phyloP scores from a whole-genome alignment of 1,140 invertebrate species.

The Holcopasites calliopsidis region DNA sequence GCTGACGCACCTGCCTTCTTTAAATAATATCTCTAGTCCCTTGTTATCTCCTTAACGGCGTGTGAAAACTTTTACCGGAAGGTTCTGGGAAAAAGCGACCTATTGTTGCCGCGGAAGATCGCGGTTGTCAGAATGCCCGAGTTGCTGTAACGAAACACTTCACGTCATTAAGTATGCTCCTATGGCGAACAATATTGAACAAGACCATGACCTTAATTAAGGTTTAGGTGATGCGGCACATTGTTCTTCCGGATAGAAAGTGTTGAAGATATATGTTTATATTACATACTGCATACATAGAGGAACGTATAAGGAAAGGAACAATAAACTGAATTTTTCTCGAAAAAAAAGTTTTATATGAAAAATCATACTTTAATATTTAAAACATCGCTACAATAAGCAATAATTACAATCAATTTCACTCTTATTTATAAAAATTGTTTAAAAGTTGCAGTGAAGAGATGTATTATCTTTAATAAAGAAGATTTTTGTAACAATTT shows the following conservation, averaged over 20 bases:
- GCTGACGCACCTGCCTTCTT: not conserved
- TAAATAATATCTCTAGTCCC: not conserved
- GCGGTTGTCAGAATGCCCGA: conserved; percentile 22
- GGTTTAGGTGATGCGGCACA: conserved; percentile 19
- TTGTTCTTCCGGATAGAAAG: not conserved
- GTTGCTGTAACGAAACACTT: conserved; percentile 39
- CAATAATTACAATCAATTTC: no score
- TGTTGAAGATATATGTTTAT: not conserved
- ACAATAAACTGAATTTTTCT: no score
- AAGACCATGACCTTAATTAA: conserved; percentile 77
- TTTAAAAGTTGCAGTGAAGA: no score
- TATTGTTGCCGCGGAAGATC: conserved; percentile 43
- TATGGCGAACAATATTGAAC: conserved; percentile 68
- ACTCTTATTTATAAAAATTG: no score
- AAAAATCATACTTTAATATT: no score
- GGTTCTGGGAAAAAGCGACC: conserved; percentile 45
- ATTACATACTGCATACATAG: no score
- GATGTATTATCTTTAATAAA: no score
- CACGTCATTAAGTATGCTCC: conserved; percentile 72
- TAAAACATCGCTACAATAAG: no score
- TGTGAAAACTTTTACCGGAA: conserved; percentile 48
- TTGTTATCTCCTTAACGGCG: conserved; percentile 13
- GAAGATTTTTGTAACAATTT: no score
- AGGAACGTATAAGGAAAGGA: no score
- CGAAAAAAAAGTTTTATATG: no score